Evolutionary conservation across 2,888 invertebrate genomes (phyloP).

Genomic region (Xestia sexstrigata): DNA sequence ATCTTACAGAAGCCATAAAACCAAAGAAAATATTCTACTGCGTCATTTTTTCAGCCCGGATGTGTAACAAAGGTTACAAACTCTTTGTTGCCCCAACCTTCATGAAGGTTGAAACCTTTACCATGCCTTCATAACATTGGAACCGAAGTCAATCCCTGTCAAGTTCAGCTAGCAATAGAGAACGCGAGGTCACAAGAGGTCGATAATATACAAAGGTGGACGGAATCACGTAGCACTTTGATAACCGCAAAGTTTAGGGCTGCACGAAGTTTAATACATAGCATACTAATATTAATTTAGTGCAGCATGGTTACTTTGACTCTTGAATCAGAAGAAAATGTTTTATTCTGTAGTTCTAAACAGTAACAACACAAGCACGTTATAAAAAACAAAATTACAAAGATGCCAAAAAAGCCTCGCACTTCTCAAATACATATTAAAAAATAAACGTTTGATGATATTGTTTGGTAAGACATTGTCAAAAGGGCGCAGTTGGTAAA

Average conservation of each 20-base stretch:
- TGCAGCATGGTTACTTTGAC: neutral
- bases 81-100: constrained; percentile 59
- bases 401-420: neutral
- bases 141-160: constrained; percentile 58
- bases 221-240: constrained; percentile 59
- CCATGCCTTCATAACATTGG: constrained; percentile 38
- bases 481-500: neutral
- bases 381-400: neutral
- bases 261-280: constrained; percentile 19
- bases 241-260: constrained; percentile 53
- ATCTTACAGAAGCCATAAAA: neutral
- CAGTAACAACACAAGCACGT: neutral
- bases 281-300: neutral
- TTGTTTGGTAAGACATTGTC: neutral
- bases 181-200: constrained; percentile 68
- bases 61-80: constrained; percentile 43
- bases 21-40: constrained; percentile 3
- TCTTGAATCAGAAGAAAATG: neutral
- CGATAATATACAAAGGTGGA: constrained; percentile 59
- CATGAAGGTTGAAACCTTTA: constrained; percentile 66
- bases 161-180: constrained; percentile 71
- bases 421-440: neutral
- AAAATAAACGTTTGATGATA: neutral
- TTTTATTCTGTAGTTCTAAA: neutral
- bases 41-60: constrained; percentile 48